Evolutionary conservation across 1,140 invertebrate species (phyloP), one percentile per base, ranked within the genome.

Genomic region (Andricus grossulariae): DNA sequence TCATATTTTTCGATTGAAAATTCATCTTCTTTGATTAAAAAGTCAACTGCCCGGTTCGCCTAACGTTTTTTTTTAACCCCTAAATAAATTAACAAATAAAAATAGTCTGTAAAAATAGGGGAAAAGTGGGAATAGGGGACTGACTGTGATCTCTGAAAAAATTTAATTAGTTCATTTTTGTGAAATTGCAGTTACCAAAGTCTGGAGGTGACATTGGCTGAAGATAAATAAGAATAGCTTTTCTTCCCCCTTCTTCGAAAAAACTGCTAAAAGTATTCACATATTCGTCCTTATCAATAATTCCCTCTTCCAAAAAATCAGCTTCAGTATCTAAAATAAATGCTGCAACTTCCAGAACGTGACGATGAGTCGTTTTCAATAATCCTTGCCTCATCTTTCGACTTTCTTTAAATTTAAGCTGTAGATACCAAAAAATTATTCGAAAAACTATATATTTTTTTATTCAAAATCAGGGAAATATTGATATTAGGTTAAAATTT

Each of bases 261-360:
- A 95, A 91, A 72, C 81, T 91, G 52, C 93, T 92, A 50, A 96
- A 86, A 50, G 93, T 84, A 39, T 94, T 89, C 4, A 95, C 88
- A 83, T 94, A 93, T 74, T 91, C 83, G 54, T 93, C 92, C 66
- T 92, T 92, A 86, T 96, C 95, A 45, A 92, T 91, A 15, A 95
- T 91, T 50, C 94, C 94, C 77, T 95, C 94, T 84, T 95, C 89
- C 0, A 95, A 88, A 76, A 93, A 91, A 50, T 93, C 92, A 19
- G 88, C 80, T 5, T 93, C 90, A 55, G 92, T 87, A 80, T 93
- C 92, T 66, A 94, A 88, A 80, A 93, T 91, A 19, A 91, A 88
- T n/a, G 93, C 93, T 50, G 92, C 93, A 75, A 93, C 92, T 80
- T 95, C 94, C 54, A 95, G 88, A 15, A 96, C 86, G 84, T 94